These are phyloP conservation scores for Cinclus cinclus DNA, from an alignment of 2,113 vertebrate species.

Conservation along the genomic window DNA sequence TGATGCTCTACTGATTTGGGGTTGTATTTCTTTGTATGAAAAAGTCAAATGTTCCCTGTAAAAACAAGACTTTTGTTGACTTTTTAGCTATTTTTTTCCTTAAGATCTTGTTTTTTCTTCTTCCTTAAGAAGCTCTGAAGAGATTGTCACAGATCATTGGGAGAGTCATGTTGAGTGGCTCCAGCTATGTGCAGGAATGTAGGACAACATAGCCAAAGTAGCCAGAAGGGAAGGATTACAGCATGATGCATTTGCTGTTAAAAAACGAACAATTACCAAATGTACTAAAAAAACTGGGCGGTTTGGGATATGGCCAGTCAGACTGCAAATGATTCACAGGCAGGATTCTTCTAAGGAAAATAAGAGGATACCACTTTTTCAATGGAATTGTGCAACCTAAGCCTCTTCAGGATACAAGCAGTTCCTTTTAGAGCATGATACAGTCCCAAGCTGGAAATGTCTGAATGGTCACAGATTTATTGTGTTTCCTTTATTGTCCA, in stretches of 20 bases:
- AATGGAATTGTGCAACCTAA: constrained; percentile 51
- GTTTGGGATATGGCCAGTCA: constrained; percentile 45
- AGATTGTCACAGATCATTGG: not conserved
- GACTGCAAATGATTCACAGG: constrained; percentile 54
- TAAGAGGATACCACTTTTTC: constrained; percentile 39
- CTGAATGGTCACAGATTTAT: not conserved
- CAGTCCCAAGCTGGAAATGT: not conserved
- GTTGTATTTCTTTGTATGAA: constrained; percentile 21
- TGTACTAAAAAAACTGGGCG: constrained; percentile 42
- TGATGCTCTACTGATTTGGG: not conserved
- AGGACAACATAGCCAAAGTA: not conserved
- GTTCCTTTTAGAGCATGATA: not conserved
- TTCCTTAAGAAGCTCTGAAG: constrained; percentile 36
- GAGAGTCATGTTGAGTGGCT: constrained; percentile 3
- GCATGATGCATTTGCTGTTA: constrained; percentile 51
- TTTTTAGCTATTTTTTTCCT: not conserved
- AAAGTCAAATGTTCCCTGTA: not conserved
- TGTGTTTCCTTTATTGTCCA: not conserved
- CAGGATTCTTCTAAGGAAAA: constrained; percentile 52
- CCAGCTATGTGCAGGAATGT: constrained; percentile 47
- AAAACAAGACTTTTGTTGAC: not conserved
- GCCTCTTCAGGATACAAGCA: constrained; percentile 24
- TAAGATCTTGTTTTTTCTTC: not conserved
- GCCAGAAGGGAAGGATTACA: constrained; percentile 58
- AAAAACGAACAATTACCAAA: constrained; percentile 52